Evolutionary conservation across 2,113 vertebrate species (phyloP).

Genomic region (Aptenodytes patagonicus): DNA sequence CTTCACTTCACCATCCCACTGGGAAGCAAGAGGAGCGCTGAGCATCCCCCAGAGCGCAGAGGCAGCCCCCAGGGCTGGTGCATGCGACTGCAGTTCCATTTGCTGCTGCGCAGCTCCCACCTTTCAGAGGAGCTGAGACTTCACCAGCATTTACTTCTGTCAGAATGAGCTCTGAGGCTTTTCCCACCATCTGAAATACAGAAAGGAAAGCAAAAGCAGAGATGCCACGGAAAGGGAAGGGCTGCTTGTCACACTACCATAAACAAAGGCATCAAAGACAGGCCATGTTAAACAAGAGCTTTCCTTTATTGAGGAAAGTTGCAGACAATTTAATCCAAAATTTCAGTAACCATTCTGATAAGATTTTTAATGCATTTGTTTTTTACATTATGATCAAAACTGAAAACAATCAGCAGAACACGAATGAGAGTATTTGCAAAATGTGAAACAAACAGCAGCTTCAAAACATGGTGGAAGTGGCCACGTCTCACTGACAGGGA

Average conservation of each 20-base stretch:
- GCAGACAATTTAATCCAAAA: not conserved
- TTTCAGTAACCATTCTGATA: not conserved
- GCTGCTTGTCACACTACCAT: not conserved
- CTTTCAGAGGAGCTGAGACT: not conserved
- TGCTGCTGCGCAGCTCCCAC: not conserved
- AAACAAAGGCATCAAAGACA: not conserved
- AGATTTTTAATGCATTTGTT: not conserved
- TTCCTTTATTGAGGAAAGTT: not conserved
- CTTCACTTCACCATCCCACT: not conserved
- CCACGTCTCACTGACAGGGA: not conserved
- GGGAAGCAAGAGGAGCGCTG: not conserved
- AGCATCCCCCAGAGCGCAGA: not conserved
- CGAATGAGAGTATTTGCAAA: not conserved
- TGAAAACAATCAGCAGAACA: not conserved
- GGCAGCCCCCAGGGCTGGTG: not conserved
- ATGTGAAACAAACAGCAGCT: not conserved
- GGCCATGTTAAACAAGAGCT: not conserved
- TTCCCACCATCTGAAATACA: not conserved
- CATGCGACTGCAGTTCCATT: not conserved
- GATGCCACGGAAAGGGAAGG: not conserved
- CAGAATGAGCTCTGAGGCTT: not conserved
- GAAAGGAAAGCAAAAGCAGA: not conserved
- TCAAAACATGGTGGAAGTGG: rapidly evolving
- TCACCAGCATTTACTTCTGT: not conserved
- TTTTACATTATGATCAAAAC: not conserved